phyloP scores from a whole-genome alignment of 2,888 invertebrate genomes.

The Campoplex capitator region DNA sequence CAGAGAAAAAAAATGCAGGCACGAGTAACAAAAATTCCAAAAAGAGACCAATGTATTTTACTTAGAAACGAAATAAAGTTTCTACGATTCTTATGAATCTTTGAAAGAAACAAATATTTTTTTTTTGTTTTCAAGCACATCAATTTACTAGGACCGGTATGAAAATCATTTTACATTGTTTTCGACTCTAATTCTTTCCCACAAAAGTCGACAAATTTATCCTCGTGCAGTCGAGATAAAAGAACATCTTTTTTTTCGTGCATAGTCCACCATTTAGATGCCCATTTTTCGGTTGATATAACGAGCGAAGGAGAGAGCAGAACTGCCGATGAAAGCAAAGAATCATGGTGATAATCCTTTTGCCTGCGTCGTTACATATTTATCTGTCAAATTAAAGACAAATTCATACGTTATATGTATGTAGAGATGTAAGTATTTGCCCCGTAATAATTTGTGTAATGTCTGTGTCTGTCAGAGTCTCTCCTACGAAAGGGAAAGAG shows the following conservation, averaged over 20 bases:
- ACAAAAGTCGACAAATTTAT: conserved; percentile 25
- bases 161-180: neutral
- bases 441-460: conserved; percentile 32
- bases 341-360: conserved; percentile 37
- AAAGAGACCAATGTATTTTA: neutral
- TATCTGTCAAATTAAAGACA: conserved; percentile 5
- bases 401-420: neutral
- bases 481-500: conserved; percentile 19
- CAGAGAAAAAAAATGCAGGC: neutral
- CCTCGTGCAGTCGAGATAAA: conserved; percentile 25
- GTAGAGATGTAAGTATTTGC: conserved; percentile 16
- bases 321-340: conserved; percentile 54
- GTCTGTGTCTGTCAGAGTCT: conserved; percentile 16
- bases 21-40: neutral
- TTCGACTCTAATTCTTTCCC: neutral
- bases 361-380: conserved; percentile 44
- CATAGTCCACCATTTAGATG: conserved; percentile 40
- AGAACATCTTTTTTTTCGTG: conserved; percentile 13
- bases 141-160: neutral
- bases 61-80: neutral
- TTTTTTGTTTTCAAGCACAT: neutral
- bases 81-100: neutral
- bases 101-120: neutral
- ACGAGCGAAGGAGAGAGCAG: conserved; percentile 54
- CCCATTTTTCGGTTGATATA: conserved; percentile 46